Percentiles rank a stretch among this genome's conserved stretches.
phyloP scores from a whole-genome alignment of 2,113 vertebrate species.

The Lota lota region DNA sequence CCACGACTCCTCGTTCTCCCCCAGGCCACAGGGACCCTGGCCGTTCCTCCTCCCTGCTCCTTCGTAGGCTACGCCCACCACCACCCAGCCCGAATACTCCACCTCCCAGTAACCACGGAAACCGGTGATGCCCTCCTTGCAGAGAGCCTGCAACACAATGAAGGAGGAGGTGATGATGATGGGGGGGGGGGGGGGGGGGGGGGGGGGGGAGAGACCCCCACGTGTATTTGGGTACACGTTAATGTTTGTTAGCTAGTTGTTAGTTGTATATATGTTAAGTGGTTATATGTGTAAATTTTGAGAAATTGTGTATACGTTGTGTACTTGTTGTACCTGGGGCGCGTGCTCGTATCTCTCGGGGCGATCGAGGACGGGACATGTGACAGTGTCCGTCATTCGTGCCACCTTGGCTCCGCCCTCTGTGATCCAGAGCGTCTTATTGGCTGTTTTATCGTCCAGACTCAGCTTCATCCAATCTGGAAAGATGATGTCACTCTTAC shows the following conservation, averaged over 20 bases:
- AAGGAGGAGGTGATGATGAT: too few relatives aligned
- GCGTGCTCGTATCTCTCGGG: constrained; percentile 64
- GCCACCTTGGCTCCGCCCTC: constrained; percentile 56
- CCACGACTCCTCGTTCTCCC: constrained; percentile 70
- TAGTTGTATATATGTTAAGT: not conserved
- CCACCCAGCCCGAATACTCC: constrained; percentile 57
- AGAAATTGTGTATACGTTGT: not conserved
- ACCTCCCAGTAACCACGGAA: constrained; percentile 66
- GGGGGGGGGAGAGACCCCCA: too few relatives aligned
- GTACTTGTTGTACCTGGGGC: constrained; percentile 57
- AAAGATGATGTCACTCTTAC: not conserved
- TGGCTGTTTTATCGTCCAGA: constrained; percentile 65
- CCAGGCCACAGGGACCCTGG: constrained; percentile 58
- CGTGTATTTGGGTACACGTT: too few relatives aligned
- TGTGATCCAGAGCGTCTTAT: constrained; percentile 66
- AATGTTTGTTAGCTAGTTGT: too few relatives aligned
- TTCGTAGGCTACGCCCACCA: constrained; percentile 52
- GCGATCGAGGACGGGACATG: constrained; percentile 62
- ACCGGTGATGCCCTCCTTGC: constrained; percentile 58
- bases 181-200: too few relatives aligned
- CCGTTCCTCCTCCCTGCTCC: constrained; percentile 50
- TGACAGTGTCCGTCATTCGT: constrained; percentile 53
- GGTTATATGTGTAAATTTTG: not conserved
- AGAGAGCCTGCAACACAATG: too few relatives aligned
- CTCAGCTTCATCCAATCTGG: constrained; percentile 62